Percentiles rank a stretch among this genome's conserved stretches.
Evolutionary conservation across 1,140 invertebrate genomes (phyloP).

Genomic region (Coptotermes formosanus): DNA sequence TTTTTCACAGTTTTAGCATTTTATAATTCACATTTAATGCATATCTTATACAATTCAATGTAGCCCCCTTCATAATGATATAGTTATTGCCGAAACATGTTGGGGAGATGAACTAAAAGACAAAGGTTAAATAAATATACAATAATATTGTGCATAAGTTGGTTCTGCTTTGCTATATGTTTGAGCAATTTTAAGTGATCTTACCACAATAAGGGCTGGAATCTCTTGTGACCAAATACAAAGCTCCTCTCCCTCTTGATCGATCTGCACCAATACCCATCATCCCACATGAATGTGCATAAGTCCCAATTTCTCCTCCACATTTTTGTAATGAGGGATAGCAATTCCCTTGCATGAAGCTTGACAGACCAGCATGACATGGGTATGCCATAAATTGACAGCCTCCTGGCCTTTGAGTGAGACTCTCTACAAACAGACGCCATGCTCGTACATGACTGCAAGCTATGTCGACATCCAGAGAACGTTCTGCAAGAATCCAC

Average conservation of each 20-base stretch:
- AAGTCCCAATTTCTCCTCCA: background rate
- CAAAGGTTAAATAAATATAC: no score
- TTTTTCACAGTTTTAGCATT: no score
- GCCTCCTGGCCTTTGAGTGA: slow-evolving; percentile 36
- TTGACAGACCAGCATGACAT: slow-evolving; percentile 46
- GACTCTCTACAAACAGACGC: slow-evolving; percentile 45
- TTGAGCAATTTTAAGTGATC: background rate
- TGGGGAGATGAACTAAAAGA: no score
- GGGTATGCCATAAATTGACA: slow-evolving; percentile 53
- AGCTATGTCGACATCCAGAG: slow-evolving; percentile 48
- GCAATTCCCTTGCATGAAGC: slow-evolving; percentile 48
- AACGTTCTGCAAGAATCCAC: slow-evolving; percentile 41
- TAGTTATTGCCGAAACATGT: no score
- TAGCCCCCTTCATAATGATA: no score
- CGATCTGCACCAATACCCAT: slow-evolving; percentile 42
- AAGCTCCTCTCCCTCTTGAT: slow-evolving; percentile 43
- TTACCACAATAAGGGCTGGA: slow-evolving; percentile 53
- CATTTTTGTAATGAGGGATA: slow-evolving; percentile 47
- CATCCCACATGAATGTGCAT: slow-evolving; percentile 37
- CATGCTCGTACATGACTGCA: slow-evolving; percentile 48
- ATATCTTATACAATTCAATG: no score
- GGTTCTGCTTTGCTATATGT: no score
- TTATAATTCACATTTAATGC: no score
- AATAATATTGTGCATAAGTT: no score
- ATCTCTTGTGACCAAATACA: slow-evolving; percentile 50